These are phyloP conservation scores for Scelioninae gen. 1 DNA, from an alignment of 2,888 invertebrate genomes.

Conservation along the genomic window DNA sequence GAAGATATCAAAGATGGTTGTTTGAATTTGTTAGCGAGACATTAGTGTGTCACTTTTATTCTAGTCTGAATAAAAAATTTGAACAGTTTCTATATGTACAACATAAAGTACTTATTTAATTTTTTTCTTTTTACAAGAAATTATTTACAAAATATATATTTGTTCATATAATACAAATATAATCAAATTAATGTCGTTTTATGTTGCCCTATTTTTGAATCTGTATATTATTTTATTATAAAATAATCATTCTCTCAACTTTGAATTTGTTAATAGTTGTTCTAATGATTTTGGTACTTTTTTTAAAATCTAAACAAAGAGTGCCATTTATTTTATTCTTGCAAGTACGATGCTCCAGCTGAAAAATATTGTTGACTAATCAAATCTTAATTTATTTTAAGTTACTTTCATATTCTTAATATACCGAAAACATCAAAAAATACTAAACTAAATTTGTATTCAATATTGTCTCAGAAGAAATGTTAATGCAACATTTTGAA, in stretches of 20 bases:
- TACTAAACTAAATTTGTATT: too few relatives aligned
- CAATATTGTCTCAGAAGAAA: too few relatives aligned
- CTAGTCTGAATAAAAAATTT: conserved; percentile 81
- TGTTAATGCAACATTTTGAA: too few relatives aligned
- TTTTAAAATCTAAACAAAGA: too few relatives aligned
- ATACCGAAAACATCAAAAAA: too few relatives aligned
- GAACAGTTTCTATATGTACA: conserved; percentile 81
- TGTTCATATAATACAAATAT: conserved; percentile 81
- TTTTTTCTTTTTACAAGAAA: conserved; percentile 82
- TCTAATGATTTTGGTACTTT: conserved; percentile 69
- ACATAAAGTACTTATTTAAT: conserved; percentile 77
- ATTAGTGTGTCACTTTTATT: conserved; percentile 74
- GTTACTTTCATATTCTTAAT: too few relatives aligned
- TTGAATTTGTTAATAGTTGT: conserved; percentile 75
- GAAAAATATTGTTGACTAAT: too few relatives aligned
- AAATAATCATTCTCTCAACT: conserved; percentile 79
- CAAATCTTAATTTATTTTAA: too few relatives aligned
- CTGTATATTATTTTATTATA: conserved; percentile 70
- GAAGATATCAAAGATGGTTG: conserved; percentile 74
- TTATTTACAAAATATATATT: conserved; percentile 84
- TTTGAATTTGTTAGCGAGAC: conserved; percentile 59
- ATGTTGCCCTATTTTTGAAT: conserved; percentile 56
- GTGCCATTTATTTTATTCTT: too few relatives aligned
- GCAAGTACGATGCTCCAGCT: too few relatives aligned
- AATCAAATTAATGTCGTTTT: conserved; percentile 82